Evolutionary conservation across 1,140 invertebrate species (phyloP), one percentile per base, ranked within the genome.

Genomic region (Maconellicoccus hirsutus): DNA sequence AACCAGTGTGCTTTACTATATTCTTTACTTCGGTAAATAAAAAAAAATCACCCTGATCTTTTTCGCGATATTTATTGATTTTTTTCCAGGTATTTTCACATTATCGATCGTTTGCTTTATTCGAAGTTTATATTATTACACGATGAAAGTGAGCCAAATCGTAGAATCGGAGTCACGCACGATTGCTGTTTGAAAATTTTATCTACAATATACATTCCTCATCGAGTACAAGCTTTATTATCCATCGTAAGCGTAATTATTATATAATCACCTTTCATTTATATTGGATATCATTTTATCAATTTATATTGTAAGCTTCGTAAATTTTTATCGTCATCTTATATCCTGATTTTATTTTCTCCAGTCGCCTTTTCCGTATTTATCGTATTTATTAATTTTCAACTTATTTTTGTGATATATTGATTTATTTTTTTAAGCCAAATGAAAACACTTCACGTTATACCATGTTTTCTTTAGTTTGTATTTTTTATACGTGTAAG

Each of bases 121-220:
- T 72, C 86, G 92, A 75, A 88, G 91, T 76, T 81, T 92, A 74
- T 94, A 93, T 80, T 94, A 93, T 80, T 93, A 87, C 81, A 87
- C 87, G 69, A 92, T 96, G 86, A 94, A 93, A 83, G 88, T 93
- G 52, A 93, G 91, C 82, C 81, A 85, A 71, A 92, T 93, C 77
- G 90, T 92, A 78, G 89, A 89, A 72, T 88, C 90, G 3, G 63
- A 66, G 63, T 74, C 38, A 73, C 29, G 12, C 12, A 23, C 1
- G 3, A 19, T 59, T n/a, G n/a, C n/a, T n/a, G n/a, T 52, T 52
- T 52, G n/a, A 52, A 52, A 52, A 52, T 16, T 3, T 52, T 8
- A 52, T 8, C n/a, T 52, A 52, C 3, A 8, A 52, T 52, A 52
- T 8, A 52, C 42, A 52, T 52, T 52, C 42, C 42, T 52, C n/a